Conservation (phyloP, 2,113 vertebrate species). For the Anthoscopus minutus region DNA sequence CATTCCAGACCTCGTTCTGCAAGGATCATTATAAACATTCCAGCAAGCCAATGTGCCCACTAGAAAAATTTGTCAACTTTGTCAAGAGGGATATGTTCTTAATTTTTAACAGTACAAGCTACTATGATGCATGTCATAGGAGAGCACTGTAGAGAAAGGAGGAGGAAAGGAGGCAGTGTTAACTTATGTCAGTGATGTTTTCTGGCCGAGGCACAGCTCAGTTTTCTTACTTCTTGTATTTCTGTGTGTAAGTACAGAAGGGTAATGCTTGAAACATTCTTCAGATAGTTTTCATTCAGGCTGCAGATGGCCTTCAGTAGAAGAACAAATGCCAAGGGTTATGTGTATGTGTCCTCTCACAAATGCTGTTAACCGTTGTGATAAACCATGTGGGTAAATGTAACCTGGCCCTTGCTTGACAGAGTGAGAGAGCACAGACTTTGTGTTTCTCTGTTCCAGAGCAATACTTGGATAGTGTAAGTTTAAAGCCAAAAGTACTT, state of each 20-base stretch:
- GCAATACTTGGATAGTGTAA: background rate
- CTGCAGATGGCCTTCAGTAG: background rate
- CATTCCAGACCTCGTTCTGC: slow-evolving; percentile 91
- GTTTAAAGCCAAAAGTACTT: background rate
- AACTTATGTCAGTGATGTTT: background rate
- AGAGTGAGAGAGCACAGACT: background rate
- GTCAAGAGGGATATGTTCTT: slow-evolving; percentile 89
- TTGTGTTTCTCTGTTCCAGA: background rate
- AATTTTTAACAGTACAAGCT: slow-evolving; percentile 82
- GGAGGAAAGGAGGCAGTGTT: background rate
- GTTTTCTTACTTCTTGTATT: background rate
- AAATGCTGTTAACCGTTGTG: background rate
- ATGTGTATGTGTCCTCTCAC: background rate
- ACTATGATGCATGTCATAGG: slow-evolving; percentile 86
- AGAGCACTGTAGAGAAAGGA: slow-evolving; percentile 54
- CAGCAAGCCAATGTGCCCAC: slow-evolving; percentile 84
- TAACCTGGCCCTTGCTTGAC: background rate
- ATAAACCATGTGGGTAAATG: background rate
- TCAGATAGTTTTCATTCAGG: background rate
- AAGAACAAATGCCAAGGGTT: background rate
- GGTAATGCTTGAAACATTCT: slow-evolving; percentile 3
- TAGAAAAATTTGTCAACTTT: slow-evolving; percentile 86
- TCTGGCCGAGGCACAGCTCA: background rate
- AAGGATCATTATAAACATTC: slow-evolving; percentile 71
- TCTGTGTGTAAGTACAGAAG: background rate